These are phyloP conservation scores for Aphis craccivora DNA, from an alignment of 1,140 invertebrate species.

Conservation along the genomic window DNA sequence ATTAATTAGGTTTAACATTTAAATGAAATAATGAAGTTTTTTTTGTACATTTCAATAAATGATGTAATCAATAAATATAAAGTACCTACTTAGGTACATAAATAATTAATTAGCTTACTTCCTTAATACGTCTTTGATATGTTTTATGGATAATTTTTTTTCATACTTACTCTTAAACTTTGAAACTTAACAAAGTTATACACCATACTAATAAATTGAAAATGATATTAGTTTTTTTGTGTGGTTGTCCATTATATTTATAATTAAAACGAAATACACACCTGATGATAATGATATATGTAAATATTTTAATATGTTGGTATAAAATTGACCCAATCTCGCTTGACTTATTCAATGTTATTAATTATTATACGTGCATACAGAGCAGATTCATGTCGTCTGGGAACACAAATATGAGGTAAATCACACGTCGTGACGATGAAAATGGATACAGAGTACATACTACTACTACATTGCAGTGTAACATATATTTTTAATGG, in stretches of 20 bases:
- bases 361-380: not conserved
- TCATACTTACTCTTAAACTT: not conserved
- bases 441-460: slow-evolving; percentile 2
- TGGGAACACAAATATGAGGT: not conserved
- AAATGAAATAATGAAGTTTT: not conserved
- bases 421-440: slow-evolving; percentile 5
- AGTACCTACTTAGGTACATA: too few relatives aligned
- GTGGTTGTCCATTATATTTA: not conserved
- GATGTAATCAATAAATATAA: not conserved
- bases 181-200: not conserved
- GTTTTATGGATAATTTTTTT: not conserved
- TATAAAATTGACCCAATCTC: not conserved
- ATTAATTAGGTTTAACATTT: not conserved
- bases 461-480: not conserved
- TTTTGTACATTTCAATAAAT: not conserved
- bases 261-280: not conserved
- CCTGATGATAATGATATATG: not conserved
- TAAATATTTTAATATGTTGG: not conserved
- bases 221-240: not conserved
- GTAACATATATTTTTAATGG: not conserved
- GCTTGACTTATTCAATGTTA: not conserved
- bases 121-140: not conserved
- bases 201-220: not conserved
- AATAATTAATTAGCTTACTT: not conserved
- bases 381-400: not conserved